Evolutionary conservation across 2,888 invertebrate species (phyloP).

Genomic region (Eupithecia dodoneata): DNA sequence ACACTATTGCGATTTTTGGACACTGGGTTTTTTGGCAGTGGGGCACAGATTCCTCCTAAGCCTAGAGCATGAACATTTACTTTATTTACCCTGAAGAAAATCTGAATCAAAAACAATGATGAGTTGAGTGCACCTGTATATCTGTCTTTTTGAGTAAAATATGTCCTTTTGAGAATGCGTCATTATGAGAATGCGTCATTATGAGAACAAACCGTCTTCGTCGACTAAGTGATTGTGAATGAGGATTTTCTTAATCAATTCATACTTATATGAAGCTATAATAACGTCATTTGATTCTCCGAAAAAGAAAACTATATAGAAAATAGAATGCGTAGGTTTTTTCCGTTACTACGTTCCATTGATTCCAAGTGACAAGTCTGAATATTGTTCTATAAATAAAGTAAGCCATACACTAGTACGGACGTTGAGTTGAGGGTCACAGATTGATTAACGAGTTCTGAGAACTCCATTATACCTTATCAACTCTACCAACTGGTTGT

Average conservation of each 20-base stretch:
- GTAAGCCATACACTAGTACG: neutral
- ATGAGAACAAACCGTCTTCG: no score
- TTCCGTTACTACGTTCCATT: neutral
- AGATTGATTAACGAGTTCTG: slow-evolving; percentile 2
- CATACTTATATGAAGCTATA: neutral
- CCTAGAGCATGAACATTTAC: no score
- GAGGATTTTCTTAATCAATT: neutral
- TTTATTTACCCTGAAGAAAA: no score
- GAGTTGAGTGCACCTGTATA: no score
- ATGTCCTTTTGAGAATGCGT: no score
- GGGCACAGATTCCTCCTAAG: neutral
- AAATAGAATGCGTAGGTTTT: neutral
- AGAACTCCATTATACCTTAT: neutral
- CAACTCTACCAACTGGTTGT: neutral
- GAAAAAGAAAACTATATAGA: neutral
- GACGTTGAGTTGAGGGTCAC: slow-evolving; percentile 14
- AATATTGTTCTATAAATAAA: neutral
- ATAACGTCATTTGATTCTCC: neutral
- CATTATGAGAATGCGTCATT: no score
- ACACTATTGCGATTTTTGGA: neutral
- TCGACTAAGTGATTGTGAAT: neutral
- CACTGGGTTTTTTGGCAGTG: neutral
- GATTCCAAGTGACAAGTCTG: neutral
- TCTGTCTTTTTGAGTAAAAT: no score
- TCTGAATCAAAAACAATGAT: no score